Base-by-base conservation (phyloP, 2,797 vertebrate species). In the Micropoecilia bifurca region DNA sequence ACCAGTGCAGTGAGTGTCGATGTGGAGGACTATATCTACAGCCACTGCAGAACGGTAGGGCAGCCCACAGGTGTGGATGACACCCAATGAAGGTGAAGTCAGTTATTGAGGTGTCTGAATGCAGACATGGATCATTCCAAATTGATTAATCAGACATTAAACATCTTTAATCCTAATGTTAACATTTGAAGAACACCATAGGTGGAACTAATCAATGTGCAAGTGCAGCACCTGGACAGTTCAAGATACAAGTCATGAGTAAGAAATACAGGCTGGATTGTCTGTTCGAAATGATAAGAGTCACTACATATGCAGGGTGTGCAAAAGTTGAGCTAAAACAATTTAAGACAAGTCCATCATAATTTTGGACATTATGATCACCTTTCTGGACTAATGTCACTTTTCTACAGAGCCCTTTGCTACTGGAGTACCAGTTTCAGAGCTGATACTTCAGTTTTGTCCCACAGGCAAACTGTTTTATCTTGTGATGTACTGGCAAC, bases 1-100 rank as follows among this genome's bases (percentile, higher is more conserved):
- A 99, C 98, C 43, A 99, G 98, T 76, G 98, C 98, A 0, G 98
- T 99, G 68, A 99, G 98, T 1, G 98, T 99, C 25, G 98, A 99
- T 78, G 98, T 99, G 77, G 98, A 99, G 92, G 98, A 97, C 87
- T 99, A 95, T 91, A 99, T 99, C 93, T 99, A 99, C 88, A 97
- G 95, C 87, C 98, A 99, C 86, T 99, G 98, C 94, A 95, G 97
- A 47, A 97, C 96, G 96, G 98, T 99, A 93, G 69, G 90, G 9
- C 14, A 14, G 16, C 2, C 9, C 28, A 63, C 30, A 33, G 3
- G 36, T 36, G 7, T 63, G 36, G 61, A 39, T 39, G 33, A 33
- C 28, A 6, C 28, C 59, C 59, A 30, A 39, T 66, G 16, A 36
- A 36, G 6, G 18, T 8, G 61, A 66, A 66, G 16, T 36, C 33